Conservation (phyloP, 2,797 vertebrate genomes). For the Avahi laniger region DNA sequence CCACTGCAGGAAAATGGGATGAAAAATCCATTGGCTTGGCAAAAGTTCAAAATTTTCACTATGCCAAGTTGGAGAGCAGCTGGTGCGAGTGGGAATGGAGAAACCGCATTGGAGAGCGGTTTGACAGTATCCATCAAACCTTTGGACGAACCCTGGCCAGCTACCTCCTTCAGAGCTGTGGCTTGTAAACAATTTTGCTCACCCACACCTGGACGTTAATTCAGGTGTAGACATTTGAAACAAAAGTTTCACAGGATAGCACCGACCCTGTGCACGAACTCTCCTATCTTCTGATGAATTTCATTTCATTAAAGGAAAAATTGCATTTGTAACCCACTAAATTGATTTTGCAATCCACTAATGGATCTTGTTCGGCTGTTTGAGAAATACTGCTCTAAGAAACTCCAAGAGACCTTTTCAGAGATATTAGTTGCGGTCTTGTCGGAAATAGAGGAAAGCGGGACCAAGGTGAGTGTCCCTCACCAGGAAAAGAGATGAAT, state of each 20-base stretch:
- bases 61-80: not conserved
- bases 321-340: slow-evolving; percentile 13
- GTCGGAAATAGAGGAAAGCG: not conserved
- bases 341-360: slow-evolving; percentile 59
- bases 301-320: slow-evolving; percentile 43
- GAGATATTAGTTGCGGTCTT: not conserved
- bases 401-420: not conserved
- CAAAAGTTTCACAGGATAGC: not conserved
- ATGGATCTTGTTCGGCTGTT: not conserved
- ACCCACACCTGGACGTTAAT: fast-evolving
- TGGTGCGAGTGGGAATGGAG: not conserved
- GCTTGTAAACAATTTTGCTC: not conserved
- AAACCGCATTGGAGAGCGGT: not conserved
- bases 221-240: not conserved
- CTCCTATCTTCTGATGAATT: not conserved
- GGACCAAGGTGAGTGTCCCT: not conserved
- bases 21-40: not conserved
- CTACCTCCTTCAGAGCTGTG: not conserved
- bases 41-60: not conserved
- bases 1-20: not conserved
- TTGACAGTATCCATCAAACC: not conserved
- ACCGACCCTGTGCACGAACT: fast-evolving
- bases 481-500: not conserved
- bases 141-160: too few species aligned
- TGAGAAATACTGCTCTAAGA: not conserved